Base-by-base conservation (phyloP, 2,888 invertebrate genomes). In the Alentia gelatinosa region DNA sequence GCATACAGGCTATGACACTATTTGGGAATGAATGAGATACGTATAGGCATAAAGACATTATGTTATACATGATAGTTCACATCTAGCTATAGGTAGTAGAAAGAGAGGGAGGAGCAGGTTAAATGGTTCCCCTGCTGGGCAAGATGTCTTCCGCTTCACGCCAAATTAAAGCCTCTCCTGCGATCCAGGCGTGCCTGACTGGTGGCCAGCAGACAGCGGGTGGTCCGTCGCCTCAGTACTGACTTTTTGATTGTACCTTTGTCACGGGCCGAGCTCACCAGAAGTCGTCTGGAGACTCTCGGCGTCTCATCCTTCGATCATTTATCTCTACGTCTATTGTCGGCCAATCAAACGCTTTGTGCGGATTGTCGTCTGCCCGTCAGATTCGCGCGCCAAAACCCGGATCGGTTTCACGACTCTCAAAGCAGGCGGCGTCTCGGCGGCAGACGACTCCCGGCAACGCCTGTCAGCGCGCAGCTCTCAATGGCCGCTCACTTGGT, bases 381-480 rank as follows among this genome's bases (percentile, higher is more conserved):
- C 86, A 30, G 47, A 23, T 30, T 19, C 26, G 42, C 86, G 86
- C 86, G 86, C 86, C 86, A 86, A 50, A 50, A 42, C 47, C 47
- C 86, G 86, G 86, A 86, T 86, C 86, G 30, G 47, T 86, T 86
- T 86, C 86, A 86, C 86, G 83, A n/a, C 37, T 37, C 83, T 83
- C 83, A 83, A 83, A 83, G 83, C 42, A 26, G 47, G 23, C 42
- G 86, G 42, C 86, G 86, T 47, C 86, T 86, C 30, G 50, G 3
- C 19, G 42, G 86, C 86, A 86, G 86, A 86, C 86, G 86, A 86
- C 86, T 47, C 86, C 47, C 33, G 42, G 30, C 33, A 26, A 26
- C 30, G 50, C 30, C 47, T 86, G 86, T 86, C 86, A 86, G 86
- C 86, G 47, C 37, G 86, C 1, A 86, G n/a, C 50, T 83, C 74